Percentiles rank a stretch among this genome's conserved stretches.
phyloP scores from a whole-genome alignment of 2,797 vertebrate species.

The Scarus forsteni region DNA sequence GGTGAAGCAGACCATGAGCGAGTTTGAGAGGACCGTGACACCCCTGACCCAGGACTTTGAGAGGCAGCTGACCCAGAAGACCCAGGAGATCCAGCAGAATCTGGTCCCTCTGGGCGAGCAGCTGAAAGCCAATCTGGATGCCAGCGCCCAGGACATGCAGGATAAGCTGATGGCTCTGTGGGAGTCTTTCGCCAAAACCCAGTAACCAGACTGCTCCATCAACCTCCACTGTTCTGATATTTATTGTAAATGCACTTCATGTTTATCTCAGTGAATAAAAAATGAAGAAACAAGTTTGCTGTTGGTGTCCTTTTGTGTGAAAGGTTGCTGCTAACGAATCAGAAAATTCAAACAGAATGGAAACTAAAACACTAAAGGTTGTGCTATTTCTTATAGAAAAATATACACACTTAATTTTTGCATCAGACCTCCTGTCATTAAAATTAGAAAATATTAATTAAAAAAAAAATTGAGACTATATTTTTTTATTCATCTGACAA shows the following conservation, averaged over 20 bases:
- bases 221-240: constrained; percentile 30
- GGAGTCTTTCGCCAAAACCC: constrained; percentile 65
- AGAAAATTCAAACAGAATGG: not conserved
- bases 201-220: constrained; percentile 59
- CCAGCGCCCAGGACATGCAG: constrained; percentile 69
- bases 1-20: constrained; percentile 71
- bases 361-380: not conserved
- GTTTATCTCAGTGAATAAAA: constrained; percentile 40
- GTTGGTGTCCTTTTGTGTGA: not conserved
- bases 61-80: constrained; percentile 63
- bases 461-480: no score
- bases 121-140: constrained; percentile 69
- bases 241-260: constrained; percentile 9
- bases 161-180: constrained; percentile 61
- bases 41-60: constrained; percentile 71
- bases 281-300: not conserved
- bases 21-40: constrained; percentile 68
- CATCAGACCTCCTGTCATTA: no score
- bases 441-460: no score
- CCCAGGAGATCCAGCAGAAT: constrained; percentile 74
- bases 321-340: not conserved
- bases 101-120: constrained; percentile 71
- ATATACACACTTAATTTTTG: no score
- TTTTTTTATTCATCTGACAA: no score
- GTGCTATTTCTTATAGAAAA: no score